Percentiles rank a stretch among this genome's conserved stretches.
Conservation (phyloP, 2,113 vertebrate genomes). For the Microtus montanus region DNA sequence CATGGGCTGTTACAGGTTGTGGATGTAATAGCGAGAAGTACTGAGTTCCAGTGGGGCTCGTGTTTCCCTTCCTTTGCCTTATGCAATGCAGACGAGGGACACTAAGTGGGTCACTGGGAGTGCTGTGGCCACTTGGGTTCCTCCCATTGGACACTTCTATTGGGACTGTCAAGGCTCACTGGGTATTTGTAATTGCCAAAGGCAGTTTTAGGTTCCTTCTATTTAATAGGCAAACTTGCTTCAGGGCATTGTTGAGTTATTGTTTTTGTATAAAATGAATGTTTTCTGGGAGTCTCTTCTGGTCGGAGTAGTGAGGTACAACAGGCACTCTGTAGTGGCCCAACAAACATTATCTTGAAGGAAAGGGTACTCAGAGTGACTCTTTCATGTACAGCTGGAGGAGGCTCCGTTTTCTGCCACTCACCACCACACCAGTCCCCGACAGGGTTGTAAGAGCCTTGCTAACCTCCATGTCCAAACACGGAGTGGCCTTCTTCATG, state of each 20-base stretch:
- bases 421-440: neutral
- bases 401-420: neutral
- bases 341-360: neutral
- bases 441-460: neutral
- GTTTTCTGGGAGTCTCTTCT: neutral
- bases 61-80: accelerated
- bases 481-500: neutral
- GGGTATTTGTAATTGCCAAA: neutral
- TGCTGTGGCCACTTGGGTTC: neutral
- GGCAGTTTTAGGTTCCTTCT: neutral
- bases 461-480: neutral
- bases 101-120: neutral
- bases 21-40: neutral
- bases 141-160: neutral
- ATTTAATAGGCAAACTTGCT: neutral
- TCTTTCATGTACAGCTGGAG: neutral
- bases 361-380: neutral
- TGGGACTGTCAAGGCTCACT: neutral
- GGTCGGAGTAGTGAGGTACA: neutral
- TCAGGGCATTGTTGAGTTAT: neutral
- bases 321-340: neutral
- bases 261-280: neutral
- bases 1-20: neutral
- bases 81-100: neutral
- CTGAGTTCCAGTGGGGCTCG: neutral